Base-by-base conservation (phyloP, 1,140 invertebrate genomes). In the Leptinotarsa defecta region DNA sequence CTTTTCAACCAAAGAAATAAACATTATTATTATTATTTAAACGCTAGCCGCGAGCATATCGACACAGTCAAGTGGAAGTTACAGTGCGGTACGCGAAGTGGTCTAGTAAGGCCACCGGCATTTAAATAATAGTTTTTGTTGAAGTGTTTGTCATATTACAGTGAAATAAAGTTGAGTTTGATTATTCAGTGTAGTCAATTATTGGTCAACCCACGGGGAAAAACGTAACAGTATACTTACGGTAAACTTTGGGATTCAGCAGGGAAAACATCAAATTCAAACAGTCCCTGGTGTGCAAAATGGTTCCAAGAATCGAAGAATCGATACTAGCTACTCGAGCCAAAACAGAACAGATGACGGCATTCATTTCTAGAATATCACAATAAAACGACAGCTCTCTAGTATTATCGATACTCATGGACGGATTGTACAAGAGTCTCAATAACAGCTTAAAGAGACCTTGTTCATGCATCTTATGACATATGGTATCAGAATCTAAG, bases 311-410 rank as follows among this genome's bases (percentile, higher is more conserved):
- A 81, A 87, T 87, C 49, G 81, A 82, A 4, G 80, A 78, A 80
- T 85, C 87, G 17, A 83, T 71, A 43, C 77, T 79, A 13, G 87
- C 80, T 20, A 86, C 84, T 73, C 85, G 86, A 17, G 83, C 86
- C 34, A 90, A 76, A 72, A 89, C 78, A 52, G 77, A 81, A 75
- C 85, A 88, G 43, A 89, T 83, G 65, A 77, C 82, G 1, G 83
- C 82, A 74, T 88, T 87, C 88, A 90, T 89, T 81, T 88, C 86
- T 48, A 89, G 76, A 48, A 87, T 76, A 62, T 88, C 87, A 68
- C 80, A 83, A 76, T 87, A 88, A 22, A 86, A 80, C 4, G 82
- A 77, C 4, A 87, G 75, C 78, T 83, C 81, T 72, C 80, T 84
- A 19, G 84, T 83, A 63, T 74, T 80, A 48, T 80, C 79, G 1